Evolutionary conservation across 2,113 vertebrate species (phyloP), one percentile per base, ranked within the genome.

Genomic region (Ranitomeya variabilis): DNA sequence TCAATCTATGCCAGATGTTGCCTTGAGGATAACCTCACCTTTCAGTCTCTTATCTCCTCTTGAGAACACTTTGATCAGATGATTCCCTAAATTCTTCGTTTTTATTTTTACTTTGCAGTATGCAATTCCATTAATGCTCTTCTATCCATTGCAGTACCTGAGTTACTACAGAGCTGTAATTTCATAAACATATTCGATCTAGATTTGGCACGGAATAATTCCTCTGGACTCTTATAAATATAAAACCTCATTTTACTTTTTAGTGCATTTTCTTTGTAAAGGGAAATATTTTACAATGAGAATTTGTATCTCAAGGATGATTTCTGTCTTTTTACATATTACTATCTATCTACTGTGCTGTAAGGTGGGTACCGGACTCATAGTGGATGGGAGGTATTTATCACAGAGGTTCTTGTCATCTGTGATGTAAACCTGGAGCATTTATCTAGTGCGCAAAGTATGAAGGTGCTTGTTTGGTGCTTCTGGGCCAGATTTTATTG

Each of bases 21-120:
- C 76, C 76, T 78, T 54, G 51, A 78, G 51, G 37, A 78, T 78
- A 78, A 78, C 51, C 9, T 78, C 19, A 52, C 76, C 76, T 78
- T 78, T n/a, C 76, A 78, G 51, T 78, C 51, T n/a, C 51, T 54
- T n/a, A 55, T 78, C 45, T 78, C 76, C 76, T 54, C 76, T 78
- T 13, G 5, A 78, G 76, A 78, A 54, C 76, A 78, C 19, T 78
- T 78, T 78, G 45, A 78, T 45, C 37, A 45, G 37, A 45, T 55
- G 18, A 21, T 55, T 78, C 11, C 76, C 76, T 78, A 78, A 54
- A n/a, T 55, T 78, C 76, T 78, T 8, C 10, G 16, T 78, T 78
- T 78, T 45, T 45, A 45, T 45, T 45, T 54, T 78, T 52, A 54
- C 51, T 55, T 54, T 21, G 51, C 51, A 21, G 45, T 55, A 23